Evolutionary conservation across 2,113 vertebrate genomes (phyloP), one percentile per base, ranked within the genome.

Genomic region (Stictonetta naevosa): DNA sequence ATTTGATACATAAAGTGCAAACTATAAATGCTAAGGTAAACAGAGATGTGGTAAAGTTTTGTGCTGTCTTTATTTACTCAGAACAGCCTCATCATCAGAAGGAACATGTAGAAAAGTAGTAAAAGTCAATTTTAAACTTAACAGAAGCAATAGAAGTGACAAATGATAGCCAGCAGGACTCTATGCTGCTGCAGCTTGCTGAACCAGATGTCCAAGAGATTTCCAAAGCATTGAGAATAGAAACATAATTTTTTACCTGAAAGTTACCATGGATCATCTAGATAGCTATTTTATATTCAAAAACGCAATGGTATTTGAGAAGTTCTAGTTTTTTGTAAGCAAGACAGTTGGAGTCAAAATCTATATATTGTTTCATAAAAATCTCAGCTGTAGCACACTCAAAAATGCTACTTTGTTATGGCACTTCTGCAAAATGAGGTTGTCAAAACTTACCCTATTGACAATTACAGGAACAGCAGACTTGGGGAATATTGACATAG

Each of bases 371-470:
- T 66, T 94, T 92, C 31, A 73, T 84, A 52, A 88, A 68, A 88
- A 58, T 8, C 10, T n/a, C 5, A 15, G 2, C 26, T 73, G 31
- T 74, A 76, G 63, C n/a, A 56, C n/a, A 62, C 60, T 89, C 20
- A 73, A 72, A 84, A 95, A 56, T 53, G 13, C 31, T 79, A 56
- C 31, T 34, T 4, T 67, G 42, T 55, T 84, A 56, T 13, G 60
- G 50, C 21, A 91, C 38, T 83, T 82, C 25, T 67, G 7, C 46
- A 95, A 81, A 88, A 95, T 86, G 73, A 56, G 67, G 23, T 90
- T 96, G 73, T 95, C 78, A 95, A 94, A 91, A 86, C 74, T 85
- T 73, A 89, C 11, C 33, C 21, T 93, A n/a, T 81, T 86, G 91
- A 91, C 67, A 88, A 21, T 46, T 89, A 34, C n/a, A 59, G 56